Percentiles rank a stretch among this genome's conserved stretches.
Conservation (phyloP, 2,888 invertebrate species). For the Automeris io region DNA sequence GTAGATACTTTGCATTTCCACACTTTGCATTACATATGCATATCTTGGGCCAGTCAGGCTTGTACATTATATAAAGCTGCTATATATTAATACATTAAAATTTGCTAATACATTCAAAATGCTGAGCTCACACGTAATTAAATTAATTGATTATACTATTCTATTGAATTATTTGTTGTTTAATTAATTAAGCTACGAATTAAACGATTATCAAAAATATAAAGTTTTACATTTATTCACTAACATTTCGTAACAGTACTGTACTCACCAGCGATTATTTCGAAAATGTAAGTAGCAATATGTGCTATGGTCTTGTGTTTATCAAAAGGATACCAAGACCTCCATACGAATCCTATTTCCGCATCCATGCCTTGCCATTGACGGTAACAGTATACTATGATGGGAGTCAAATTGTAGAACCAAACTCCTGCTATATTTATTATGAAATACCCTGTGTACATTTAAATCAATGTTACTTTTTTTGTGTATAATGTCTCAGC, state of each 20-base stretch:
- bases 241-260: not conserved
- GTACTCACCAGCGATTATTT: conserved; percentile 53
- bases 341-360: conserved; percentile 56
- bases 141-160: too few species aligned
- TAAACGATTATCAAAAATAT: too few species aligned
- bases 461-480: too few species aligned
- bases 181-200: too few species aligned
- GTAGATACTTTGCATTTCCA: too few species aligned
- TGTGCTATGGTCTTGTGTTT: conserved; percentile 51
- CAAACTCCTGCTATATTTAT: conserved; percentile 51
- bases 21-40: too few species aligned
- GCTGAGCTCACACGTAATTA: too few species aligned
- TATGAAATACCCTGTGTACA: conserved; percentile 61
- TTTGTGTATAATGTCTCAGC: not conserved
- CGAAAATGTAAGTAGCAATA: conserved; percentile 55
- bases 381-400: conserved; percentile 43
- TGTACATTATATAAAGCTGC: too few species aligned
- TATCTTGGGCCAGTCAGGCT: too few species aligned
- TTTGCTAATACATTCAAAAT: too few species aligned
- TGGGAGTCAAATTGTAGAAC: conserved; percentile 63
- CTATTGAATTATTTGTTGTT: too few species aligned
- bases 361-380: conserved; percentile 34
- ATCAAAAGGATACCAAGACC: conserved; percentile 68
- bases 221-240: not conserved
- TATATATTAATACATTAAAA: too few species aligned